phyloP scores from a whole-genome alignment of 2,113 vertebrate genomes.

The Megaptera novaeangliae region DNA sequence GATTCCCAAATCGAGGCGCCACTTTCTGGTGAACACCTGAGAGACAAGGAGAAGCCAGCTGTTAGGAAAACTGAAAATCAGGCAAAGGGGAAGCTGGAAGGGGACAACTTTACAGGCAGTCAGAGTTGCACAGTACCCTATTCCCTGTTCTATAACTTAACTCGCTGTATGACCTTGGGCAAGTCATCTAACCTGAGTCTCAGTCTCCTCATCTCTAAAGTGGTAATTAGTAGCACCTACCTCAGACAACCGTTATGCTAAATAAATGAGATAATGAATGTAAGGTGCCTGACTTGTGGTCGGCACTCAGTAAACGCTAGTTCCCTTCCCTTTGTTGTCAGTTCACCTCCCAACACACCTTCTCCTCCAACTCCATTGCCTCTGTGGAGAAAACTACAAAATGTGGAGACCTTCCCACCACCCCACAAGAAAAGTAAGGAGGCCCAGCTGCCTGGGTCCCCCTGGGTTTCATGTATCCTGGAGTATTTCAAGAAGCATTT shows the following conservation, averaged over 20 bases:
- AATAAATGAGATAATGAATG: background rate
- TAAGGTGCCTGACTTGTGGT: background rate
- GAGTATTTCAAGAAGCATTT: slow-evolving; percentile 5
- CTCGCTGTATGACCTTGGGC: background rate
- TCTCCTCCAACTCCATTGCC: background rate
- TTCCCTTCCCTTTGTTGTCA: background rate
- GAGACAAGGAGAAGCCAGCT: background rate
- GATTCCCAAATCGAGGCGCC: background rate
- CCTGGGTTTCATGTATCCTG: background rate
- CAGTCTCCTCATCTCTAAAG: background rate
- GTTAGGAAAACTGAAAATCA: background rate
- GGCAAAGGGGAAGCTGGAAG: background rate
- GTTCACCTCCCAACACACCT: background rate
- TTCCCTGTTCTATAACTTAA: background rate
- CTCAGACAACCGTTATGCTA: background rate
- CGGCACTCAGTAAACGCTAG: background rate
- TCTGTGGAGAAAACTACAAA: background rate
- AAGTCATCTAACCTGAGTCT: background rate
- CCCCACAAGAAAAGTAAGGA: background rate
- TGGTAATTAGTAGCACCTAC: background rate
- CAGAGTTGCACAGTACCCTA: background rate
- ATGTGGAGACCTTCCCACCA: background rate
- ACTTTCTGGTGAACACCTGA: background rate
- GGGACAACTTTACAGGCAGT: background rate
- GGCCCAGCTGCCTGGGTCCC: background rate